Conservation (phyloP, 2,113 vertebrate genomes). For the Actenoides hombroni region DNA sequence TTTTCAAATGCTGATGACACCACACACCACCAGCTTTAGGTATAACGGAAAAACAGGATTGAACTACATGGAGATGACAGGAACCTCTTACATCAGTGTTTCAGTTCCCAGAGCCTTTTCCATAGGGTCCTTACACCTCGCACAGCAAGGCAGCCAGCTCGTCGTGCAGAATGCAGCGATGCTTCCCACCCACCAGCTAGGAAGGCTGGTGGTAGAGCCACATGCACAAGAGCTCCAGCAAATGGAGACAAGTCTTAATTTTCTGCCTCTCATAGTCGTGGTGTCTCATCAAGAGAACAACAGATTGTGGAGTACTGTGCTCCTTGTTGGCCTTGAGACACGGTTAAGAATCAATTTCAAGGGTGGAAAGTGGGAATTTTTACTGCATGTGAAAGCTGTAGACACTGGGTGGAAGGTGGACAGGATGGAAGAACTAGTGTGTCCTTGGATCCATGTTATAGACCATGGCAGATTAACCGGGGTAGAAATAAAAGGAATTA, state of each 20-base stretch:
- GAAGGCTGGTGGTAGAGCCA: background rate
- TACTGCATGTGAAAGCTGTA: background rate
- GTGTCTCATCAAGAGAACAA: background rate
- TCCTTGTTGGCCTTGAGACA: background rate
- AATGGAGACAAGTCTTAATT: background rate
- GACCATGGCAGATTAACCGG: background rate
- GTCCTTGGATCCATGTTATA: background rate
- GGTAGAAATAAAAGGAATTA: background rate
- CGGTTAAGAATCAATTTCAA: accelerated
- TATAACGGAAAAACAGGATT: background rate
- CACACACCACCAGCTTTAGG: background rate
- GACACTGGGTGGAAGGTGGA: background rate
- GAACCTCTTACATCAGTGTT: background rate
- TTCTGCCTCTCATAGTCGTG: background rate
- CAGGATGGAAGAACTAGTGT: background rate
- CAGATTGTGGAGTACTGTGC: accelerated
- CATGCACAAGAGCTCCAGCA: background rate
- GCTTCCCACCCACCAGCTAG: accelerated
- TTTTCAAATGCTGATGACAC: background rate
- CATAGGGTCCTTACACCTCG: too few species aligned
- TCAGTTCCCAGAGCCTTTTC: background rate
- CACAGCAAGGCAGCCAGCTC: background rate
- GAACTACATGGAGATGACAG: background rate
- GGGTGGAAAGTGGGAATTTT: background rate
- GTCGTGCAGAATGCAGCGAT: accelerated